Conservation (phyloP, 2,797 vertebrate genomes). For the Carcharodon carcharias region DNA sequence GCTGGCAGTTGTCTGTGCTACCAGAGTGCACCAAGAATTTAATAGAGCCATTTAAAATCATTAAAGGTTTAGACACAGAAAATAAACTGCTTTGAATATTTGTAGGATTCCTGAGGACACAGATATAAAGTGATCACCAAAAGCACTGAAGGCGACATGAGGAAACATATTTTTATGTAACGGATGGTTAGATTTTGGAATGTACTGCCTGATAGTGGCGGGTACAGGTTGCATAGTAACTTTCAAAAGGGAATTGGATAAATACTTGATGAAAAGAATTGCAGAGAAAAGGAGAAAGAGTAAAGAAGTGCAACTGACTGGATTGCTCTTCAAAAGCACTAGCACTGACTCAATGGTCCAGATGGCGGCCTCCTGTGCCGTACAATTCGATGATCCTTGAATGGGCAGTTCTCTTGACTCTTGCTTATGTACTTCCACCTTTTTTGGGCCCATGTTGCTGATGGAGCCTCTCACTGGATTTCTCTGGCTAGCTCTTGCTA, state of each 20-base stretch:
- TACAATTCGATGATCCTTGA: neutral
- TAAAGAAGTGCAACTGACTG: neutral
- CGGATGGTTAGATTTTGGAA: too few species aligned
- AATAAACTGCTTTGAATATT: neutral
- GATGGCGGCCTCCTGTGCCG: neutral
- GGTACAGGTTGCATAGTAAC: too few species aligned
- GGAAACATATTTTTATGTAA: too few species aligned
- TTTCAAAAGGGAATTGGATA: too few species aligned
- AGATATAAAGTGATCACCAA: neutral
- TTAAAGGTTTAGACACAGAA: too few species aligned
- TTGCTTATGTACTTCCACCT: neutral
- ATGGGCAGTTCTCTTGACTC: neutral
- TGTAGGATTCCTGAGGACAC: neutral
- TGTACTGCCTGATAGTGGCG: too few species aligned
- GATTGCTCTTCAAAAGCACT: neutral
- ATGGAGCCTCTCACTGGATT: neutral
- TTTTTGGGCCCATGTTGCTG: neutral
- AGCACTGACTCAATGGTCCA: neutral
- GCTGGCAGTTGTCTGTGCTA: neutral
- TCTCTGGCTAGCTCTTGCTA: neutral
- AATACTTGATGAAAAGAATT: too few species aligned
- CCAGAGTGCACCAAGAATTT: neutral
- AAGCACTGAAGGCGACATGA: neutral
- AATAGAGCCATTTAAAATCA: neutral
- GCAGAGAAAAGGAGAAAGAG: neutral